Percentiles rank a stretch among this genome's conserved stretches.
Evolutionary conservation across 2,113 vertebrate genomes (phyloP).

Genomic region (Syngnathus floridae): DNA sequence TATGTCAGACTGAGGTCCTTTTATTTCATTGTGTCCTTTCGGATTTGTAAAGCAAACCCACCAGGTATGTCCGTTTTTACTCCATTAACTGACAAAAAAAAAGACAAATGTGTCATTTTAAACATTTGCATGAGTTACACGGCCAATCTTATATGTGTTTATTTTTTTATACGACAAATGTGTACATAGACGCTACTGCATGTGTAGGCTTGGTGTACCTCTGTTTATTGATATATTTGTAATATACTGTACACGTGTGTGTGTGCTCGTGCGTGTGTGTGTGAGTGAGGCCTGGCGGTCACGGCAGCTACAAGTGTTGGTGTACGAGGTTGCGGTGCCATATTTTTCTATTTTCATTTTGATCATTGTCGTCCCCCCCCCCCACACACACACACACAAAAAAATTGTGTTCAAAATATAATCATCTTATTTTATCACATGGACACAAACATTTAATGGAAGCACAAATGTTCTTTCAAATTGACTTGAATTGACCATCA

Average conservation of each 20-base stretch:
- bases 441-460: constrained; percentile 2
- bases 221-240: constrained; percentile 65
- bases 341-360: constrained; percentile 20
- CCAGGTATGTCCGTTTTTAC: neutral
- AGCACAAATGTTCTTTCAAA: constrained; percentile 25
- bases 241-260: constrained; percentile 49
- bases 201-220: constrained; percentile 57
- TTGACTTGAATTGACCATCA: neutral
- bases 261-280: constrained; percentile 18
- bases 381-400: too few relatives aligned
- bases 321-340: constrained; percentile 26
- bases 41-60: neutral
- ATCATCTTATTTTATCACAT: constrained; percentile 16
- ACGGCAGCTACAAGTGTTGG: constrained; percentile 62
- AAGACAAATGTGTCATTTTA: constrained; percentile 45
- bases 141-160: constrained; percentile 12
- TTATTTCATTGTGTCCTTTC: neutral
- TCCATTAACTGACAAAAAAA: neutral
- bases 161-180: constrained; percentile 49
- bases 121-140: constrained; percentile 3
- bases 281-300: constrained; percentile 34
- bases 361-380: too few relatives aligned
- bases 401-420: neutral
- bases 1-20: neutral
- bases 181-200: constrained; percentile 60